Base-by-base conservation (phyloP, 2,888 invertebrate genomes). In the Pantelozetes paolii region DNA sequence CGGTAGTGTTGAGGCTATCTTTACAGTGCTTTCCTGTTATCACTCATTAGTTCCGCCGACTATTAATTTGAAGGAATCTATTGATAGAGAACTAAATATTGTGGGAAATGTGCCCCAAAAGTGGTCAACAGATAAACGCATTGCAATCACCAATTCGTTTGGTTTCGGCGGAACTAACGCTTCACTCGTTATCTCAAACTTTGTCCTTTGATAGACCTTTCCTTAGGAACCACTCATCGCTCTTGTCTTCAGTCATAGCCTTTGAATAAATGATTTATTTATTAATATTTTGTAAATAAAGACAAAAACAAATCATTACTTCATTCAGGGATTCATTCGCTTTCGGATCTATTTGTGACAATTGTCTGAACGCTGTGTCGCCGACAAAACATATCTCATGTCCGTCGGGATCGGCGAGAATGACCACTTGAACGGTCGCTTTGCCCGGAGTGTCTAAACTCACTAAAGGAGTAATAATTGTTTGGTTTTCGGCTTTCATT, bases 121-220 rank as follows among this genome's bases (percentile, higher is more conserved):
- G 76, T 92, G 92, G 92, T 50, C 70, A 28, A 30, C 71, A 18
- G 32, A 71, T 23, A 48, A 78, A 72, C 77, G 83, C 80, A 84
- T 94, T 79, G 95, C 94, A 20, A 82, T 99, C 71, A 95, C 94
- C 82, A 99, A 99, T 84, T 95, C 98, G 0, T 98, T 99, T 86
- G 99, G 98, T 6, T 99, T 99, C 86, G 98, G 99, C 73, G 98
- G 98, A 59, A 98, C 97, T 2, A 99, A 99, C 86, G 94, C 95
- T 30, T 89, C 90, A 74, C 84, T 95, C 54, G 91, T 92, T 83
- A 83, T 89, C 77, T 74, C 74, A 62, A 74, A 74, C 40, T 74
- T 50, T 71, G 9, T 71, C 76, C 76, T 80, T 79, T 9, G 76
- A 74, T 28, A 75, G 69, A 40, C 79, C 79, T 62, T 79, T 79